Evolutionary conservation across 2,113 vertebrate genomes (phyloP), one percentile per base, ranked within the genome.

Genomic region (Nerophis lumbriciformis): DNA sequence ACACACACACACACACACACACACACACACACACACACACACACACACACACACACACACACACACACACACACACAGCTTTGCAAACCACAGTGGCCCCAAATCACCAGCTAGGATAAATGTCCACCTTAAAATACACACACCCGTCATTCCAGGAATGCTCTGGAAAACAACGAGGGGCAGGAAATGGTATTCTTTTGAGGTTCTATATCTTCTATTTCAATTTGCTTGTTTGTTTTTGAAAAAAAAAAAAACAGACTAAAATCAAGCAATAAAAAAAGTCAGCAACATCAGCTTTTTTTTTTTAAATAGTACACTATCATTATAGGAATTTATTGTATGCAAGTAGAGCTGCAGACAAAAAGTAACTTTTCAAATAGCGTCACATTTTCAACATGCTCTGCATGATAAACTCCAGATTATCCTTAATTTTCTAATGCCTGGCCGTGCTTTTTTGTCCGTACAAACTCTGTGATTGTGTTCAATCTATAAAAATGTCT

Each of bases 121-220:
- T 6, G 70, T 76, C 70, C 82, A 83, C 80, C 84, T 85, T 88
- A 87, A 88, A 88, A 88, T 87, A 88, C 80, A 78, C 78, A 60
- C 39, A 58, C 73, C 63, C 67, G 63, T 76, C 49, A 44, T 70
- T 79, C 65, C 66, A 82, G 75, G 86, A 88, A 88, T 88, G 83
- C 63, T 69, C 12, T 78, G 75, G 77, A 79, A 84, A 83, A 84
- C 79, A 85, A 48, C 15, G 47, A 59, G 59, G 59, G 73, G 69
- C 77, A 73, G 48, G 71, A 77, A 68, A 73, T 63, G 1, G 12
- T 21, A 19, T 58, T 56, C 5, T 1, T 59, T 67, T 65, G 65
- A 75, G 72, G 69, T 78, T 77, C 78, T 63, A 63, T 53, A 56
- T 77, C 66, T 70, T 81, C 73, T 84, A 76, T 84, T 84, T 77